Evolutionary conservation across 2,797 vertebrate species (phyloP).

Genomic region (Odontamblyopus lacepedii): DNA sequence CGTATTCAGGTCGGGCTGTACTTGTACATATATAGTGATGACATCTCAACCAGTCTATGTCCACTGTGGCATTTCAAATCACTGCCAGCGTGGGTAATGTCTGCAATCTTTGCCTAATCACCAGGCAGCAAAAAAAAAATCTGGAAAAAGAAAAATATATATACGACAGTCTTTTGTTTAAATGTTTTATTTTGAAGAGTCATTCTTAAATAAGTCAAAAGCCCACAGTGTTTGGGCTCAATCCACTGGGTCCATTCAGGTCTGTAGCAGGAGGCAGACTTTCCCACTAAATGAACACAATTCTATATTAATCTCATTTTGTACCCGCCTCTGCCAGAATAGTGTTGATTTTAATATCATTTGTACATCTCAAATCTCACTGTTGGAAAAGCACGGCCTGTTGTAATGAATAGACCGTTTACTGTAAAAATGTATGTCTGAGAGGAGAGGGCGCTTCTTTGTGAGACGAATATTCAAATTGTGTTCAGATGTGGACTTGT

Average conservation of each 20-base stretch:
- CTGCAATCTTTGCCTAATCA: no score
- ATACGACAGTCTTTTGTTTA: background rate
- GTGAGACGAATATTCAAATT: background rate
- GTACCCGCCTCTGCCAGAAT: background rate
- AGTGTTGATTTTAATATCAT: background rate
- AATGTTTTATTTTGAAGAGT: background rate
- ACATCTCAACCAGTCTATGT: no score
- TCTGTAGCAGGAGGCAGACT: background rate
- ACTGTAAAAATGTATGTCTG: background rate
- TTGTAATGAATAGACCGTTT: background rate
- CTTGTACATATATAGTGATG: no score
- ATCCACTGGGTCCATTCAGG: background rate
- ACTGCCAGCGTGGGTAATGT: no score
- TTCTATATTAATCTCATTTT: background rate
- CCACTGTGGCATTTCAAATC: no score
- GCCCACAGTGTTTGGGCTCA: background rate
- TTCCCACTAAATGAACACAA: slow-evolving; percentile 28
- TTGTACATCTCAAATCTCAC: background rate
- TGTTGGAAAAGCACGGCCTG: background rate
- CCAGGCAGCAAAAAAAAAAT: no score
- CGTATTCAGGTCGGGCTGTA: no score
- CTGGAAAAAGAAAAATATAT: no score
- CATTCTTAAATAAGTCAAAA: background rate
- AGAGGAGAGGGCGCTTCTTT: slow-evolving; percentile 1
- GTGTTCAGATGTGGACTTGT: background rate